Base-by-base conservation (phyloP, 92 coral and sea anemone species). In the Pocillopora meandrina region DNA sequence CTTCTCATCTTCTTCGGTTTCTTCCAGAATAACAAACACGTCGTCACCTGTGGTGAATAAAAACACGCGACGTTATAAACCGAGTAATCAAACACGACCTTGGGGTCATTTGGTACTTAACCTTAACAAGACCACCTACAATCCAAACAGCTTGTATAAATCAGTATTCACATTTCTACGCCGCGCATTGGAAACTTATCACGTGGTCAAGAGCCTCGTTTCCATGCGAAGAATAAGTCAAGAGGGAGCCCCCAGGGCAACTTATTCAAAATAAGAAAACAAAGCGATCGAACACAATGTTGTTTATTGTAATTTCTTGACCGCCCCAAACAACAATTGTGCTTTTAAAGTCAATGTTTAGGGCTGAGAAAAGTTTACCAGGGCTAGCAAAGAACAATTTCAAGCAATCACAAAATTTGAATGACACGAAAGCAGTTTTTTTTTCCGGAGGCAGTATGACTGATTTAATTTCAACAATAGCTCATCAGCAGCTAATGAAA, bases 181-280 rank as follows among this genome's bases (percentile, higher is more conserved):
- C 49, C 34, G 84, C 20, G 36, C 66, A 56, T 9, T 82, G 11
- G 9, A 52, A 31, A 26, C 59, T 42, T 33, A 72, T 61, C 80
- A 74, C 86, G 80, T 73, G 80, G 55, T 55, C 34, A 42, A 26
- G 23, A 87, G 90, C 90, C 90, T 87, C 90, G 90, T 87, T 81
- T 87, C 82, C 90, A 81, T 74, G 90, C 6, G 14, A 14, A 56
- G 60, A 60, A 21, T 1, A 5, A 9, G 5, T 16, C 66, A 72
- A 19, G 20, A 73, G 65, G 47, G 2, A 2, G 31, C 52, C 58
- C 80, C 26, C 3, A 64, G 10, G 1, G 33, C 23, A 16, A 61
- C 57, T 56, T 16, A 4, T 3, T 23, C 12, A 67, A 67, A 31
- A 69, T 34, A 31, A 35, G 16, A 1, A 34, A 65, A 65, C 52